Conservation (phyloP, 2,797 vertebrate genomes). For the Carcharodon carcharias region DNA sequence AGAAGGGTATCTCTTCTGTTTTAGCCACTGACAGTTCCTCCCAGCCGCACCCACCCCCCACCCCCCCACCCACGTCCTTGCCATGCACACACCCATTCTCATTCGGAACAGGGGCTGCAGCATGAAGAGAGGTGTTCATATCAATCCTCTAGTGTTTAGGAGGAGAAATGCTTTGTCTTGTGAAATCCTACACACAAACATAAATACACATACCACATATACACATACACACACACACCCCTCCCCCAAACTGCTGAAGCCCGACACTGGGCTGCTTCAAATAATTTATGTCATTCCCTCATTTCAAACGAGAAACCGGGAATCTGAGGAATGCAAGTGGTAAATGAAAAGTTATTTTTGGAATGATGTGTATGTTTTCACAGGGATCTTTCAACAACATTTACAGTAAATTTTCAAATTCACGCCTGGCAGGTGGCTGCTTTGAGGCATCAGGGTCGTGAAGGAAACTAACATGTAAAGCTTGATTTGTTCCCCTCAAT, state of each 20-base stretch:
- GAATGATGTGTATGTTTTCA: conserved; percentile 78
- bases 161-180: background rate
- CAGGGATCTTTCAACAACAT: conserved; percentile 72
- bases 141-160: background rate
- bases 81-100: background rate
- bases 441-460: conserved; percentile 1
- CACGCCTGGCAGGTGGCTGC: background rate
- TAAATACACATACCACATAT: no score
- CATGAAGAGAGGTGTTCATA: background rate
- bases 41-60: background rate
- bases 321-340: conserved; percentile 69
- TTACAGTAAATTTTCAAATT: conserved; percentile 56
- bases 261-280: conserved; percentile 23
- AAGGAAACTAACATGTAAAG: conserved; percentile 3
- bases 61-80: background rate
- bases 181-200: background rate
- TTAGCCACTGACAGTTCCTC: background rate
- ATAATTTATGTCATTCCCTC: conserved; percentile 42
- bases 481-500: background rate
- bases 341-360: conserved; percentile 75
- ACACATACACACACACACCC: background rate
- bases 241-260: background rate
- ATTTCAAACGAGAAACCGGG: conserved; percentile 56
- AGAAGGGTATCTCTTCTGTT: background rate
- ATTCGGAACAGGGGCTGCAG: background rate